Conservation (phyloP, 2,113 vertebrate genomes). For the Apodemus speciosus region DNA sequence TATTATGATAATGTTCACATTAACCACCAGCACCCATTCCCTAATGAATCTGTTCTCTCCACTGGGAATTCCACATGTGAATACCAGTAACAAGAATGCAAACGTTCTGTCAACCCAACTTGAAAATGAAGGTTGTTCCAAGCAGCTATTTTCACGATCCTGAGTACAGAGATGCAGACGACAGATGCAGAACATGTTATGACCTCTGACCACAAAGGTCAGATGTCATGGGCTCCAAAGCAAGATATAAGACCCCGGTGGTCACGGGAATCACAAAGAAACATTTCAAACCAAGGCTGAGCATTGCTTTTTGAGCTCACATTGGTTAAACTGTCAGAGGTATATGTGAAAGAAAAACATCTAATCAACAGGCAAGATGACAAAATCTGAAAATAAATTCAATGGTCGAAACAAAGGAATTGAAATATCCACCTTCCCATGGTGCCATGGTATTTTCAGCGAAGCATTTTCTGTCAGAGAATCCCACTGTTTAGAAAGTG, state of each 20-base stretch:
- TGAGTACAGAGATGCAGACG: slow-evolving; percentile 69
- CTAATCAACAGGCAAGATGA: slow-evolving; percentile 45
- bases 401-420: slow-evolving; percentile 2
- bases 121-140: slow-evolving; percentile 45
- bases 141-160: slow-evolving; percentile 68
- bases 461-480: slow-evolving; percentile 47
- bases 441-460: slow-evolving; percentile 46
- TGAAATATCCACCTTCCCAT: slow-evolving; percentile 41
- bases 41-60: slow-evolving; percentile 51
- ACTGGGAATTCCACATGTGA: slow-evolving; percentile 55
- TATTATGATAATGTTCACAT: neutral
- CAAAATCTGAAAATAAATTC: slow-evolving; percentile 47
- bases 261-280: slow-evolving; percentile 77
- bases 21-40: slow-evolving; percentile 47
- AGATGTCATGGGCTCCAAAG: slow-evolving; percentile 80
- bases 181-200: slow-evolving; percentile 57
- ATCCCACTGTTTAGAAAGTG: slow-evolving; percentile 50
- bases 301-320: slow-evolving; percentile 29
- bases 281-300: slow-evolving; percentile 15
- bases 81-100: slow-evolving; percentile 72
- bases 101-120: slow-evolving; percentile 32
- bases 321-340: slow-evolving; percentile 21
- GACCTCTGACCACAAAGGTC: slow-evolving; percentile 80
- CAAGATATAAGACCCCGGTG: slow-evolving; percentile 78
- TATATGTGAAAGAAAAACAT: neutral